A percentile compares a stretch with the other conserved stretches of the same genome.
phyloP scores from a whole-genome alignment of 2,113 vertebrate species.

The Nothocercus julius region DNA sequence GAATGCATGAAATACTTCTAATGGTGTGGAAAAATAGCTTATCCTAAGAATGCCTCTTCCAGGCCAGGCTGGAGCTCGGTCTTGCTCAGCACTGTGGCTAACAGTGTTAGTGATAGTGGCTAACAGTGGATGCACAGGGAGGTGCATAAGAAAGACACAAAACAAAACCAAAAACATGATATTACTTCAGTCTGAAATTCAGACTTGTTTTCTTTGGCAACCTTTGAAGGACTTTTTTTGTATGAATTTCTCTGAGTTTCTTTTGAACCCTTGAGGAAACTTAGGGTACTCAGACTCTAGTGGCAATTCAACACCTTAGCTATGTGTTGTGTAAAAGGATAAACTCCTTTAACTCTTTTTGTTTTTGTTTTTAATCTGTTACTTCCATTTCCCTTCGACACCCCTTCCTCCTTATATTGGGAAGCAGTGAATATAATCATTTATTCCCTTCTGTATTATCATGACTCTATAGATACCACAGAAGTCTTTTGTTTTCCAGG shows the following conservation, averaged over 20 bases:
- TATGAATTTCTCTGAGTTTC: not conserved
- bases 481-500: not conserved
- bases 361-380: not conserved
- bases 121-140: not conserved
- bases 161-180: not conserved
- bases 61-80: not conserved
- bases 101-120: not conserved
- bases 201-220: not conserved
- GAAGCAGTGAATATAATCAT: not conserved
- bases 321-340: not conserved
- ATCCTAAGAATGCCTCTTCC: not conserved
- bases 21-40: not conserved
- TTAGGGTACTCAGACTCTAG: not conserved
- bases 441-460: conserved; percentile 7
- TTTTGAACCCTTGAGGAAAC: not conserved
- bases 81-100: not conserved
- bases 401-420: not conserved
- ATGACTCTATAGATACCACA: not conserved
- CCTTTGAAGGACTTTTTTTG: not conserved
- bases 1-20: not conserved
- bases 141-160: not conserved
- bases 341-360: not conserved
- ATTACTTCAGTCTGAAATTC: not conserved
- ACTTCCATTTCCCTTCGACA: not conserved
- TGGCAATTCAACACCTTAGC: not conserved